Evolutionary conservation across 1,140 invertebrate genomes (phyloP).

Genomic region (Papilio glaucus): DNA sequence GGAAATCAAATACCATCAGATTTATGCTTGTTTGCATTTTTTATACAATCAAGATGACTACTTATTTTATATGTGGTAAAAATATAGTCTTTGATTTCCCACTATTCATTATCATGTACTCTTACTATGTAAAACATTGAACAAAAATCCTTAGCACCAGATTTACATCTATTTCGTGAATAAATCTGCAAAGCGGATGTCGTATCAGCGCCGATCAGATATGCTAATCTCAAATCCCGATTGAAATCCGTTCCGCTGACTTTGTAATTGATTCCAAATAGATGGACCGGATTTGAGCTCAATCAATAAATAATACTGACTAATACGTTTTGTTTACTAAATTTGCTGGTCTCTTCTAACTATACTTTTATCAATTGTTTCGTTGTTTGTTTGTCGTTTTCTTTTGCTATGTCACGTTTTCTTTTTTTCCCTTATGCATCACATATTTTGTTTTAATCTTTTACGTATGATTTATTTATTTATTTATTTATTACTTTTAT

Average conservation of each 20-base stretch:
- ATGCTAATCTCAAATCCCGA: constrained; percentile 6
- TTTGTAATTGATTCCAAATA: constrained; percentile 19
- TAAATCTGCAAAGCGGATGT: constrained; percentile 3
- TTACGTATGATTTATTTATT: too few relatives aligned
- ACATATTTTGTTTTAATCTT: too few relatives aligned
- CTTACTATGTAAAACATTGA: background rate
- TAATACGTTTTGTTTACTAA: background rate
- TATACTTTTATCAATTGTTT: background rate
- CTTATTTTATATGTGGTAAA: too few relatives aligned
- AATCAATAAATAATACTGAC: background rate
- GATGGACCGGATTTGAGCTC: constrained; percentile 11
- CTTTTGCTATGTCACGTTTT: background rate
- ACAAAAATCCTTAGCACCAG: background rate
- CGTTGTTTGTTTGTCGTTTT: background rate
- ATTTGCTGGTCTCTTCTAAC: background rate
- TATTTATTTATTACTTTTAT: too few relatives aligned
- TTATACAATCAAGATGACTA: too few relatives aligned
- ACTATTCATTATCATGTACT: too few relatives aligned
- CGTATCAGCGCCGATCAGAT: background rate
- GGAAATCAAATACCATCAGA: too few relatives aligned
- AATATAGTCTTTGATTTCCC: too few relatives aligned
- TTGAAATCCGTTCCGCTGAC: background rate
- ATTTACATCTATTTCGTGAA: background rate
- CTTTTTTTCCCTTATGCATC: background rate
- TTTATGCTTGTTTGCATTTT: too few relatives aligned